A percentile compares a stretch with the other conserved stretches of the same genome.
phyloP scores from a whole-genome alignment of 2,797 vertebrate species.

The Holocentrus rufus region DNA sequence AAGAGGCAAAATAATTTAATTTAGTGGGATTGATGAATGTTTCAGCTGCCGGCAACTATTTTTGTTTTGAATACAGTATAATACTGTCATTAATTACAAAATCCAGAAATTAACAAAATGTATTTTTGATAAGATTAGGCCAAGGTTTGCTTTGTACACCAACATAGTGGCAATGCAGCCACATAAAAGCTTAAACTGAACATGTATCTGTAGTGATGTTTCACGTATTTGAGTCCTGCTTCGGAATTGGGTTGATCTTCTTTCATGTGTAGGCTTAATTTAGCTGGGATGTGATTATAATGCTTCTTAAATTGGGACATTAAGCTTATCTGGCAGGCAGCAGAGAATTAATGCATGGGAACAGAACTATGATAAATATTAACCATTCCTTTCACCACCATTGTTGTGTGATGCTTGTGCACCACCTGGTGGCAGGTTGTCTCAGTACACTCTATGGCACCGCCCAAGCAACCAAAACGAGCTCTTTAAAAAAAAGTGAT shows the following conservation, averaged over 20 bases:
- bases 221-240: not conserved
- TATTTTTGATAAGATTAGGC: too few species aligned
- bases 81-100: too few species aligned
- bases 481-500: not conserved
- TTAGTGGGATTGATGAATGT: too few species aligned
- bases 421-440: conserved; percentile 55
- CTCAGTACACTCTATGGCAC: conserved; percentile 20
- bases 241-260: not conserved
- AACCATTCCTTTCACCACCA: not conserved
- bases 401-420: conserved; percentile 11
- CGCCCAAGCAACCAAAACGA: not conserved
- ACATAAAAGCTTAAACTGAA: not conserved
- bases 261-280: not conserved
- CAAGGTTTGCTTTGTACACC: too few species aligned
- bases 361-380: not conserved
- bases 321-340: not conserved
- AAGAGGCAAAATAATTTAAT: not conserved
- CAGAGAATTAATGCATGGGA: not conserved
- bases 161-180: not conserved
- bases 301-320: conserved; percentile 13
- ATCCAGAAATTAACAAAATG: too few species aligned
- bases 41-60: too few species aligned
- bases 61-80: too few species aligned
- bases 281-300: conserved; percentile 2
- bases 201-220: not conserved